Evolutionary conservation across 2,888 invertebrate species (phyloP), one percentile per base, ranked within the genome.

Genomic region (Drosophila leonis): DNA sequence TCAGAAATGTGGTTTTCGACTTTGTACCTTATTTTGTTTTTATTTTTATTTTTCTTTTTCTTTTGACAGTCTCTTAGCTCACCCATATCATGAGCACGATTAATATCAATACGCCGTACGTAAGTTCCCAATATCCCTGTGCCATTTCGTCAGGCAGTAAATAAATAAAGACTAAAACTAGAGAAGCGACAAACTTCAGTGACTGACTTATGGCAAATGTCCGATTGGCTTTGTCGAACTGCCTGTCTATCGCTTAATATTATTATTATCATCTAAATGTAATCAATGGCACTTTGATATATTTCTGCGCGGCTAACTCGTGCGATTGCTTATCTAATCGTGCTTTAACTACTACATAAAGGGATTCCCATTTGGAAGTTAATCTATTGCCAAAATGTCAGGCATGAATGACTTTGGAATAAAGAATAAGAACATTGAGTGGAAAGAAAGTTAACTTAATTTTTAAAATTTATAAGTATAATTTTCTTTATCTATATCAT

Each of bases 131-230:
- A 33, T 46, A 2, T 18, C 10, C 42, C 0, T 8, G 42, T 12
- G 0, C 4, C 75, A 75, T 75, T 61, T 15, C 18, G n/a, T 10
- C 4, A 20, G 33, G 18, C 12, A 8, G 0, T 12, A 6, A 33
- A 49, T 42, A 20, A 20, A 56, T n/a, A 10, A 75, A 54, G 24
- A 39, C n/a, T 8, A 29, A 12, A 37, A 46, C 27, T 35, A 46
- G 62, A 15, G 10, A 12, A 33, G n/a, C 64, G 44, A 69, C 78
- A 39, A 65, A 37, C 59, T 44, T n/a, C 62, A 10, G 29, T 52
- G 65, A 42, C 59, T 48, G 39, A 41, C 48, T 49, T 44, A 31
- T 48, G 31, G 27, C 29, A 52, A 76, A 78, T 76, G 78, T 10
- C 12, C 12, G 69, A 68, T 68, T 42, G 37, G 20, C 13, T 59